These are phyloP conservation scores for Pristionchus exspectatus DNA, from an alignment of 2,888 invertebrate genomes.

Conservation along the genomic window DNA sequence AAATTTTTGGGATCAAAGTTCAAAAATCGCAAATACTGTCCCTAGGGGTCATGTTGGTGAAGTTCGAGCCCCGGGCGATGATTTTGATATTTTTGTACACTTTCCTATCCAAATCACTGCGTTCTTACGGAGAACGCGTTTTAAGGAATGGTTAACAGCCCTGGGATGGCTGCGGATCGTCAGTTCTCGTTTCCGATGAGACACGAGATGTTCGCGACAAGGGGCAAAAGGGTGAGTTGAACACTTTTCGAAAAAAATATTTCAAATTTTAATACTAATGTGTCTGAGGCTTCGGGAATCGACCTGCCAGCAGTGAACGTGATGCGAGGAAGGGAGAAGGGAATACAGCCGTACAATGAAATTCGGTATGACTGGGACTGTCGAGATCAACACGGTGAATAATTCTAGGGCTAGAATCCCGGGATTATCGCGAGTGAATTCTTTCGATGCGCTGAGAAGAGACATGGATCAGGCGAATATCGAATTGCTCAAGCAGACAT, in stretches of 20 bases:
- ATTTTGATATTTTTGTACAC: no score
- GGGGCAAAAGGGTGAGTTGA: conserved; percentile 83
- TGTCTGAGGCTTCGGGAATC: conserved; percentile 84
- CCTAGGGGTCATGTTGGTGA: no score
- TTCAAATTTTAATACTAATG: no score
- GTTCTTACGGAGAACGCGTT: no score
- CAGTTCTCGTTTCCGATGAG: conserved; percentile 68
- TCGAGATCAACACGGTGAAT: background rate
- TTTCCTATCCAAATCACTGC: no score
- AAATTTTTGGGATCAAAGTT: no score
- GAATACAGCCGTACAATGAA: conserved; percentile 60
- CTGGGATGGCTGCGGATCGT: conserved; percentile 62
- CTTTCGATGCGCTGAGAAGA: conserved; percentile 15
- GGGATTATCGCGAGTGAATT: background rate
- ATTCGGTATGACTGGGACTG: conserved; percentile 31
- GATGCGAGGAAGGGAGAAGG: conserved; percentile 84
- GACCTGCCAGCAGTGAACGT: conserved; percentile 93
- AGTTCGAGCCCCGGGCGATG: no score
- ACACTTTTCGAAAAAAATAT: conserved; percentile 61
- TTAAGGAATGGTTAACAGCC: conserved; percentile 62
- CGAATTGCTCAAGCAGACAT: conserved; percentile 23
- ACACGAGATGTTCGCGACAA: conserved; percentile 86
- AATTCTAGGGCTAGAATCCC: background rate
- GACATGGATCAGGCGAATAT: conserved; percentile 11
- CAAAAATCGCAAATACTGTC: no score